Evolutionary conservation across 2,797 vertebrate species (phyloP).

Genomic region (Rhynchonycteris naso): DNA sequence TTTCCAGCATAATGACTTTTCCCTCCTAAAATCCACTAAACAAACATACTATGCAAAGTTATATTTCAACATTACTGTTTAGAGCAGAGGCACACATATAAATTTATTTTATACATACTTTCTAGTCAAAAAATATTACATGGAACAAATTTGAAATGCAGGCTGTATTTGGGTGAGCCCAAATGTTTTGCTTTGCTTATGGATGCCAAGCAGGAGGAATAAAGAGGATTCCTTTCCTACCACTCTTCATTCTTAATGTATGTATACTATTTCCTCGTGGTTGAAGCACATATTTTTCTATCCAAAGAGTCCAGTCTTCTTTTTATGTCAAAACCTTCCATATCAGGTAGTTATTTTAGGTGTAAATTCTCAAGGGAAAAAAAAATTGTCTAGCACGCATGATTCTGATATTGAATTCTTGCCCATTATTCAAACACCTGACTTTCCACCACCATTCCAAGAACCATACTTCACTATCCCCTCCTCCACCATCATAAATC

Average conservation of each 20-base stretch:
- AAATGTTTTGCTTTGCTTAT: background rate
- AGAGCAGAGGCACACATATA: background rate
- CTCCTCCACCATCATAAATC: background rate
- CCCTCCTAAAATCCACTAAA: background rate
- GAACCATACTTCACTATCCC: background rate
- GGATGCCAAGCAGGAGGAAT: background rate
- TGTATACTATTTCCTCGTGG: background rate
- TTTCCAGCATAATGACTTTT: background rate
- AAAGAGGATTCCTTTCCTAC: background rate
- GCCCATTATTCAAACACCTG: background rate
- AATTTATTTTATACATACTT: constrained; percentile 13
- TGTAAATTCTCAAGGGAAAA: background rate
- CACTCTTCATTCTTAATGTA: background rate
- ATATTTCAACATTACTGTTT: constrained; percentile 48
- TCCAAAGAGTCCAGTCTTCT: background rate
- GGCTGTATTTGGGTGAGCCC: background rate
- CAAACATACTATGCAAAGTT: constrained; percentile 1
- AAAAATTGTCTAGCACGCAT: background rate
- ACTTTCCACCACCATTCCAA: background rate
- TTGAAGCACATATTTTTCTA: background rate
- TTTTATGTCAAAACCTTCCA: background rate
- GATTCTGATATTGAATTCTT: background rate
- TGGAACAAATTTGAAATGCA: constrained; percentile 12
- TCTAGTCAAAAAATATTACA: constrained; percentile 38
- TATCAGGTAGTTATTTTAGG: constrained; percentile 19